A percentile compares a stretch with the other conserved stretches of the same genome.
These are phyloP conservation scores for Oryctolagus cuniculus DNA, from an alignment of 2,113 vertebrate genomes.

Conservation along the genomic window DNA sequence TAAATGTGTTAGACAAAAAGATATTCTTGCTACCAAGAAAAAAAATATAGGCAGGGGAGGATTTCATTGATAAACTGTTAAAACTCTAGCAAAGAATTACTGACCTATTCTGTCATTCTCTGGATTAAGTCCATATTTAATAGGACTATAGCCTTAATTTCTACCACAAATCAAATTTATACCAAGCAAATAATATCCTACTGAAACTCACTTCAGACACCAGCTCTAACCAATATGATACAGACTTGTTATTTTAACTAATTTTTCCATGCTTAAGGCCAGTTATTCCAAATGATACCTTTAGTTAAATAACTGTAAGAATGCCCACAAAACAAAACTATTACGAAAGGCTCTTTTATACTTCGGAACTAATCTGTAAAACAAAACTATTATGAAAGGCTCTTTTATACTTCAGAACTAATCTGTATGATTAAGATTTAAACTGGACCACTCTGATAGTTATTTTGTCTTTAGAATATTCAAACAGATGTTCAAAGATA, in stretches of 20 bases:
- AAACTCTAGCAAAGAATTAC: neutral
- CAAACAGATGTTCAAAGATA: neutral
- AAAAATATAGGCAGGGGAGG: neutral
- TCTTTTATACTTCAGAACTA: neutral
- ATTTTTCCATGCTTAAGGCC: neutral
- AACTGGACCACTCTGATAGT: neutral
- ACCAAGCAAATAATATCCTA: conserved; percentile 31
- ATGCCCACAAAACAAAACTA: conserved; percentile 4
- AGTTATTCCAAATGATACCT: conserved; percentile 31
- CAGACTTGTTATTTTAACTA: neutral
- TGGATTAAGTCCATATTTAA: neutral
- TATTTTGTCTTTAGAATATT: neutral
- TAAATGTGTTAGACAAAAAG: conserved; percentile 84
- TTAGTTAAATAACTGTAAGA: neutral
- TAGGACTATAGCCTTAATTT: neutral
- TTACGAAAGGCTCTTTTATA: conserved; percentile 9
- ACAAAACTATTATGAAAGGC: conserved; percentile 37
- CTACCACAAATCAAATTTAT: conserved; percentile 42
- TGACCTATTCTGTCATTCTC: neutral
- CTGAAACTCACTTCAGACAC: conserved; percentile 43
- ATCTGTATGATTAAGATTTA: neutral
- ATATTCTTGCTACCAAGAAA: conserved; percentile 59
- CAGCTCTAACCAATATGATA: neutral
- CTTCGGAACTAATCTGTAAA: neutral
- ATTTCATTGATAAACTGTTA: conserved; percentile 19